Base-by-base conservation (phyloP, 1,140 invertebrate species). In the Anoplophora glabripennis region DNA sequence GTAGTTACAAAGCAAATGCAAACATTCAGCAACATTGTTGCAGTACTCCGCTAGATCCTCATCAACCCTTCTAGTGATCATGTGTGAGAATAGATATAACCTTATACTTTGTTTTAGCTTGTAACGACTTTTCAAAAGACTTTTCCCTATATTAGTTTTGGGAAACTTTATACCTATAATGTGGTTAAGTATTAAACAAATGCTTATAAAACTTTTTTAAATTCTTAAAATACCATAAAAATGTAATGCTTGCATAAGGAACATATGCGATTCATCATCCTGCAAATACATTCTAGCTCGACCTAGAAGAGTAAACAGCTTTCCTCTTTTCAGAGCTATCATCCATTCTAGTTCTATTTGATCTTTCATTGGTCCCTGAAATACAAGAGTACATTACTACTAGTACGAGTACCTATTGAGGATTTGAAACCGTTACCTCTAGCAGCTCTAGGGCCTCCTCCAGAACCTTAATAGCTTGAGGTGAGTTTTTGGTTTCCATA, bases 401-500 rank as follows among this genome's bases (percentile, higher is more conserved):
- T 10, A 18, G 57, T 28, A 14, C 7, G 1, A 14, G 57, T 36
- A 28, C 2, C 5, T 28, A 28, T 3, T 28, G 2, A 28, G 21
- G 14, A 46, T 9, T 4, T 11, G 14, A 3, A 15, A 53, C 3
- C 18, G 4, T 71, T 59, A 68, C 73, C 51, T 66, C 74, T 70
- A 75, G 53, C 67, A 76, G 33, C 10, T 64, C 51, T 37, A 78
- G 70, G 1, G 79, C 80, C 36, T 81, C 73, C 10, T 64, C 59
- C 34, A 83, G 71, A 8, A 83, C 73, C 61, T 78, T 77, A 61
- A 78, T 74, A 7, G 82, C 81, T 63, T 81, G 74, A 1, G 80
- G 72, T 18, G 82, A 64, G 44, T 83, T 81, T 35, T 65, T 75
- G 5, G 68, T 73, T 3, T 76, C 72, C 35, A 84, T 74, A 35